Conservation (phyloP, 2,113 vertebrate genomes). For the Paramormyrops kingsleyae region DNA sequence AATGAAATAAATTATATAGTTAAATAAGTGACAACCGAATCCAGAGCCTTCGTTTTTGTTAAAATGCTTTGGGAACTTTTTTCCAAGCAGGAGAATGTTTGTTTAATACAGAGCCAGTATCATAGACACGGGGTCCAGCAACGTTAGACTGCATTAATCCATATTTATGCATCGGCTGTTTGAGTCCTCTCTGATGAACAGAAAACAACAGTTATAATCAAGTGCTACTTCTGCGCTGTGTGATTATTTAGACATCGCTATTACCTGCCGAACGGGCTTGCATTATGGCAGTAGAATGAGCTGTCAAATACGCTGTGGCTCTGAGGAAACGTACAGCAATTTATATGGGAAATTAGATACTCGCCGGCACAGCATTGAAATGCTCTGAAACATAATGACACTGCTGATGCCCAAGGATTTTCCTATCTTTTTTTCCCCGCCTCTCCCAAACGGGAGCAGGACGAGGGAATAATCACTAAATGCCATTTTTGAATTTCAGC, state of each 20-base stretch:
- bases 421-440: neutral
- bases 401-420: neutral
- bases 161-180: neutral
- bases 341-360: neutral
- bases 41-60: neutral
- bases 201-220: conserved; percentile 1
- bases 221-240: neutral
- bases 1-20: neutral
- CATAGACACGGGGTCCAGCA: neutral
- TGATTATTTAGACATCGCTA: neutral
- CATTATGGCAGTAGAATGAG: neutral
- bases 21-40: neutral
- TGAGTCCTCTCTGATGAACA: neutral
- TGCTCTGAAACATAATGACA: neutral
- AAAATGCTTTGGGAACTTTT: neutral
- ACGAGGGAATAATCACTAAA: neutral
- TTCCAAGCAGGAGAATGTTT: neutral
- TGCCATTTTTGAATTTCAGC: neutral
- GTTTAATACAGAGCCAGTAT: neutral
- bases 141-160: neutral
- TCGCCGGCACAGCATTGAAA: neutral
- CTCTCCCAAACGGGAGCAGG: neutral
- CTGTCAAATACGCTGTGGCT: neutral
- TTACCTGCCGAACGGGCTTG: neutral
- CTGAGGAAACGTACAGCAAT: neutral